Base-by-base conservation (phyloP, 2,113 vertebrate species). In the Falcunculus frontatus region DNA sequence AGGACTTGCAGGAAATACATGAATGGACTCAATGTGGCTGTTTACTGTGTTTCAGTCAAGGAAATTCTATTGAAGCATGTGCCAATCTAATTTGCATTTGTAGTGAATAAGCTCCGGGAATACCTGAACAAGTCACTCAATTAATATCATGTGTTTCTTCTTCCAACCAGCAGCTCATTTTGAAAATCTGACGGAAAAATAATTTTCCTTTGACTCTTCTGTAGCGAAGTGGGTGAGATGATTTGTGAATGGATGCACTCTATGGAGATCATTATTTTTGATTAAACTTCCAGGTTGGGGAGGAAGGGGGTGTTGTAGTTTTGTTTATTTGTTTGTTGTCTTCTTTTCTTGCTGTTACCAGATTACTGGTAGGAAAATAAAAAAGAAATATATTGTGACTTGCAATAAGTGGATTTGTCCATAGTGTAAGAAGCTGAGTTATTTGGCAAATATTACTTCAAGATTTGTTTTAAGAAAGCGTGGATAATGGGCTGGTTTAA, bases 271-370 rank as follows among this genome's bases (percentile, higher is more conserved):
- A 13, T 68, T 63, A 27, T n/a, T 73, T 87, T 25, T 84, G 6
- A 16, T 39, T 47, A 29, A 47, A 74, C 30, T 57, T 22, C 9
- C 5, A 11, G 4, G 16, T 27, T 22, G 3, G 11, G 39, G 3
- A 2, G 3, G 1, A 22, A 2, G 7, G 7, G 39, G 11, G 4
- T 33, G 4, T 6, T 69, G n/a, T 47, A 30, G 21, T 4, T 81
- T 39, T 49, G 8, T 52, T 72, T 49, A 10, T 47, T 39, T 75
- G 15, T 46, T 22, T 33, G 11, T 47, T 62, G 4, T 65, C 46
- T 56, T 75, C 10, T 73, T 30, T n/a, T 35, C 10, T 25, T 59
- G 35, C 20, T 52, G 37, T 10, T 55, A 44, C 18, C 9, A 64
- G 32, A 49, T 78, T 74, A 32, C 39, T 59, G 6, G 6, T 37